A percentile compares a stretch with the other conserved stretches of the same genome.
These are phyloP conservation scores for Muscicapa comitata DNA, from an alignment of 2,797 vertebrate genomes.

Conservation along the genomic window DNA sequence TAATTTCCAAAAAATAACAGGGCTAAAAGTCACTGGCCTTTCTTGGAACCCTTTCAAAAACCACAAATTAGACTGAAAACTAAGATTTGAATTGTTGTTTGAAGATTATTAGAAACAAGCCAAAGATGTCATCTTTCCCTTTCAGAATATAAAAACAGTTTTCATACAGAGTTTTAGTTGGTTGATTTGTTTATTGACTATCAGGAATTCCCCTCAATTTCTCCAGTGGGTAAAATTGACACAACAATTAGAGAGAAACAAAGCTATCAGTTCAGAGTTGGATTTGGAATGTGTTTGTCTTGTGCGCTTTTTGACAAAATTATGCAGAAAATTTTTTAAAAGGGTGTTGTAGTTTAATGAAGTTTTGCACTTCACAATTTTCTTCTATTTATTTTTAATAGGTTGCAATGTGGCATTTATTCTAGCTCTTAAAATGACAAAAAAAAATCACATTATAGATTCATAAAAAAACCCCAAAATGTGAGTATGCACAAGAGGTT, in stretches of 20 bases:
- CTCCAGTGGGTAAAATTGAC: neutral
- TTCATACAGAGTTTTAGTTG: neutral
- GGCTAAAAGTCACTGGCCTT: neutral
- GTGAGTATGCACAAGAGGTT: neutral
- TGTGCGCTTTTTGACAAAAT: neutral
- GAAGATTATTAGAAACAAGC: neutral
- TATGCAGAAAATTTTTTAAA: neutral
- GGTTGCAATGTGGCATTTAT: neutral
- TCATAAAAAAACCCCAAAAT: neutral
- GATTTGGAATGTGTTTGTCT: neutral
- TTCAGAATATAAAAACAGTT: accelerated
- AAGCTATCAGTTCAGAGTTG: neutral
- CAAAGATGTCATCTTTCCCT: neutral
- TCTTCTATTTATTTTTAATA: neutral
- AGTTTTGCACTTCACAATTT: neutral
- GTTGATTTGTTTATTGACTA: neutral
- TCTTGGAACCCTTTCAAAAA: neutral
- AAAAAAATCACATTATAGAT: neutral
- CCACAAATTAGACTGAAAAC: neutral
- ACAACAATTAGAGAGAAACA: neutral
- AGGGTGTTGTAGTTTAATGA: neutral
- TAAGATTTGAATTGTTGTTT: neutral
- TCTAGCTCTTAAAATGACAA: neutral
- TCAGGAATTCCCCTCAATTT: neutral
- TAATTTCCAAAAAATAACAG: neutral